Evolutionary conservation across 2,113 vertebrate genomes (phyloP), one percentile per base, ranked within the genome.

Genomic region (Echinops telfairi): DNA sequence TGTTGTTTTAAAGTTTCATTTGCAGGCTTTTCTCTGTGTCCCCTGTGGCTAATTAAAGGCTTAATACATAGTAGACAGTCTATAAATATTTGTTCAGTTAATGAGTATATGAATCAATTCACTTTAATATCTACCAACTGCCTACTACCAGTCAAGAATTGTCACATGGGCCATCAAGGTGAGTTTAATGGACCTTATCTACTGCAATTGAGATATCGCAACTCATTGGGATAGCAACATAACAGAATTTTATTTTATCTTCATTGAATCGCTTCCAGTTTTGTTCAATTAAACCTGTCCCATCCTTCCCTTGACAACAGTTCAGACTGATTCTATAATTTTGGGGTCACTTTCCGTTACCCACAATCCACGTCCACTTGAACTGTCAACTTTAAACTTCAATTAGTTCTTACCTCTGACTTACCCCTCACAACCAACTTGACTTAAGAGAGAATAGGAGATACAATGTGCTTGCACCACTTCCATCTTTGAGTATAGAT

Each of bases 211-310:
- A 77, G 22, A 29, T 43, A 71, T 64, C 38, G 62, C 33, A 94
- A 86, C 53, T 86, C 25, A 66, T 4, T 75, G 12, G 11, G n/a
- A 31, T 64, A 89, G 38, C 40, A 84, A 43, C 25, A 38, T 73
- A 76, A 80, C 19, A 83, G 10, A 73, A 83, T 88, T 93, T 86
- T 89, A 89, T 73, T 90, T 38, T 86, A 43, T 71, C 12, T 36
- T 14, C 17, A 78, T 38, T 83, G 62, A 90, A 36, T 83, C 88
- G 29, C 25, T 91, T 84, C 66, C 38, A 81, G 11, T 62, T 84
- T 10, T 76, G 64, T 22, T 77, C 22, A 76, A 10, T 81, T 77
- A 31, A 93, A 81, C 82, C 12, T 29, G 2, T 17, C n/a, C 70
- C 71, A 57, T 43, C 10, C 29, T 73, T 92, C 31, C n/a, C 60